Conservation (phyloP, 2,113 vertebrate species). For the Cromileptes altivelis region DNA sequence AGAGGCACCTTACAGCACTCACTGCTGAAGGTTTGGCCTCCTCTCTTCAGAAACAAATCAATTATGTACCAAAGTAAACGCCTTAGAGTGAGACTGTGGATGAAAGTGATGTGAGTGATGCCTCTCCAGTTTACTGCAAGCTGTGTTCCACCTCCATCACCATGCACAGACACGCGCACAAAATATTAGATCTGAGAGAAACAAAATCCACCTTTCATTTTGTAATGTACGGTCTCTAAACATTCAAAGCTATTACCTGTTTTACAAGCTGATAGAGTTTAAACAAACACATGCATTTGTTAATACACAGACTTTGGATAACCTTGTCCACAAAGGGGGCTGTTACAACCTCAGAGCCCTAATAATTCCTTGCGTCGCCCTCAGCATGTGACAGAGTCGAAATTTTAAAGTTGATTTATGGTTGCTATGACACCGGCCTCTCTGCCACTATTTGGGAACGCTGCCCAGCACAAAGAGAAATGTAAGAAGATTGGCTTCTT, state of each 20-base stretch:
- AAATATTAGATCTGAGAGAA: neutral
- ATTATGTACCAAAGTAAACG: slow-evolving; percentile 49
- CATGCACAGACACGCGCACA: neutral
- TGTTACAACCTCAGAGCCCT: slow-evolving; percentile 7
- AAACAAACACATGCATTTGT: slow-evolving; percentile 38
- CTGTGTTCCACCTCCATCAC: neutral
- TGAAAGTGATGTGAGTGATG: slow-evolving; percentile 39
- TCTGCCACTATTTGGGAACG: slow-evolving; percentile 66
- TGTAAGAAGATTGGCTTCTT: slow-evolving; percentile 42
- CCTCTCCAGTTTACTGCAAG: slow-evolving; percentile 16
- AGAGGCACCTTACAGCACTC: slow-evolving; percentile 18
- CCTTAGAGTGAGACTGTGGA: slow-evolving; percentile 34
- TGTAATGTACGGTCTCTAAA: neutral
- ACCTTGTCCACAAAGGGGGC: slow-evolving; percentile 46
- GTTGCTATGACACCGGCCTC: slow-evolving; percentile 51
- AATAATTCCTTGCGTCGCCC: slow-evolving; percentile 45
- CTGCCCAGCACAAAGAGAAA: slow-evolving; percentile 69
- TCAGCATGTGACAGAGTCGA: slow-evolving; percentile 52
- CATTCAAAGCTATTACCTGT: neutral
- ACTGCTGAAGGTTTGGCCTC: slow-evolving; percentile 28
- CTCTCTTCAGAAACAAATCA: slow-evolving; percentile 50
- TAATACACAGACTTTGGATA: slow-evolving; percentile 41
- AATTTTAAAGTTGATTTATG: slow-evolving; percentile 75
- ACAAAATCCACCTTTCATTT: slow-evolving; percentile 6
- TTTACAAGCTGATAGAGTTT: neutral